Conservation (phyloP, 2,888 invertebrate species). For the Rhodophaea formosa region DNA sequence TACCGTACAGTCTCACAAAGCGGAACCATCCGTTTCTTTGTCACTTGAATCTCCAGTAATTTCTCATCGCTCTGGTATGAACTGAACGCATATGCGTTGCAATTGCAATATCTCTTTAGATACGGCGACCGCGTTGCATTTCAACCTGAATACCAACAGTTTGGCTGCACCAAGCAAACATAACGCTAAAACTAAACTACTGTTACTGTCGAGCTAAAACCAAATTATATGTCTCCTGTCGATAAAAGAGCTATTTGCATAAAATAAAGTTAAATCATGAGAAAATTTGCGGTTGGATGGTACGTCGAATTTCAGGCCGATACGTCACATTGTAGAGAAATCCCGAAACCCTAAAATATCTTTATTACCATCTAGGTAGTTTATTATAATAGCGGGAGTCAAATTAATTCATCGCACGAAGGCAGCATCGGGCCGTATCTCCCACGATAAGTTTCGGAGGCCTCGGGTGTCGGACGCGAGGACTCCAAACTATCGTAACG, state of each 20-base stretch:
- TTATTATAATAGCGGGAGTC: conserved; percentile 62
- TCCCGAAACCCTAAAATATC: conserved; percentile 52
- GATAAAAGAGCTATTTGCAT: conserved; percentile 15
- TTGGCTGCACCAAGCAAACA: neutral
- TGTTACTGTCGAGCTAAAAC: neutral
- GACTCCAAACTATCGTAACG: conserved; percentile 67
- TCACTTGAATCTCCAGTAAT: neutral
- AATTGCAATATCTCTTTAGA: neutral
- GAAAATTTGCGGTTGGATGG: conserved; percentile 50
- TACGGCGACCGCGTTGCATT: neutral
- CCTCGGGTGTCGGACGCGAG: conserved; percentile 54
- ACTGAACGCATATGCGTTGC: neutral
- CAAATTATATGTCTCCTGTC: conserved; percentile 1
- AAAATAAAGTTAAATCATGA: conserved; percentile 51
- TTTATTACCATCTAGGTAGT: conserved; percentile 71
- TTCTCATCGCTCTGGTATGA: conserved; percentile 1
- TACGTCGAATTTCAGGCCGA: conserved; percentile 40
- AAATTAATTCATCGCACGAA: conserved; percentile 76
- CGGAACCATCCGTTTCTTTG: neutral
- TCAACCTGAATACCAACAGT: conserved; percentile 9
- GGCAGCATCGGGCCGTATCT: conserved; percentile 51
- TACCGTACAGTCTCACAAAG: neutral
- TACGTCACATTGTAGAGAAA: conserved; percentile 44
- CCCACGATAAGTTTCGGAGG: conserved; percentile 60
- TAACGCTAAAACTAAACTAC: neutral